Evolutionary conservation across 2,888 invertebrate genomes (phyloP).

Genomic region (Blera fallax): DNA sequence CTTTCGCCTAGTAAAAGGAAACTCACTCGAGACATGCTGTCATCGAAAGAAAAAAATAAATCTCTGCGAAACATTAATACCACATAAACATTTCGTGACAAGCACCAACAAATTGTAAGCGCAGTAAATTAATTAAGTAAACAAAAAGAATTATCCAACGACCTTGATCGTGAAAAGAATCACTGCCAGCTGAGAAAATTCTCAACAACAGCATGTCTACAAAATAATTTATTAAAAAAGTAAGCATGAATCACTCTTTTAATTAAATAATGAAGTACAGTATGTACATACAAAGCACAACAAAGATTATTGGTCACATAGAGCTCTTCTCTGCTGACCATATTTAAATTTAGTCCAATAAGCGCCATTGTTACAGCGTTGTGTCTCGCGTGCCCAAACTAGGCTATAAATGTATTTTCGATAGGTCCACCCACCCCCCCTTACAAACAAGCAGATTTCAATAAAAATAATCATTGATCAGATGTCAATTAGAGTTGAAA

Average conservation of each 20-base stretch:
- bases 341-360: neutral
- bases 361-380: neutral
- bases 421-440: neutral
- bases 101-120: slow-evolving; percentile 20
- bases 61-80: slow-evolving; percentile 6
- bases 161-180: slow-evolving; percentile 49
- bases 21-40: slow-evolving; percentile 14
- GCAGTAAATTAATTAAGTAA: slow-evolving; percentile 34
- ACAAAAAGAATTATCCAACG: slow-evolving; percentile 14
- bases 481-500: slow-evolving; percentile 35
- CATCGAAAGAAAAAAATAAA: slow-evolving; percentile 1
- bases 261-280: neutral
- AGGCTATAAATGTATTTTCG: slow-evolving; percentile 4
- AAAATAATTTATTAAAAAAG: neutral
- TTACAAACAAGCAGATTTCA: neutral
- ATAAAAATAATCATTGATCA: slow-evolving; percentile 25
- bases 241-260: neutral
- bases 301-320: neutral
- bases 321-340: neutral
- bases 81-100: slow-evolving; percentile 30
- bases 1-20: neutral
- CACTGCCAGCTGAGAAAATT: neutral
- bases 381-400: neutral
- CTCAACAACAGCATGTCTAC: neutral
- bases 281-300: neutral